These are phyloP conservation scores for Leuciscus waleckii DNA, from an alignment of 2,797 vertebrate species.

Conservation along the genomic window DNA sequence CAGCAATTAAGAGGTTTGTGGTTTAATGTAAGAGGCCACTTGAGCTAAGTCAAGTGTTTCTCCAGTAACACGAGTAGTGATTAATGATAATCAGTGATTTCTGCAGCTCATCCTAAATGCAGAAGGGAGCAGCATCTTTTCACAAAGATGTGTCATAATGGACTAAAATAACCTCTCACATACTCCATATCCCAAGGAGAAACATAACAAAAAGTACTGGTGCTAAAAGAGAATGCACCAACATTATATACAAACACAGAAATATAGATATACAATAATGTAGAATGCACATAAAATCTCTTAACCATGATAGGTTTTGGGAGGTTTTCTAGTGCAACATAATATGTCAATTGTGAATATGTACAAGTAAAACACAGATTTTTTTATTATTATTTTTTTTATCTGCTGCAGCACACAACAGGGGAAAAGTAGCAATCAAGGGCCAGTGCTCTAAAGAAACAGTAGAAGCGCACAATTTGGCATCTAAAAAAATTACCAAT, in stretches of 20 bases:
- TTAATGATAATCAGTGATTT: constrained; percentile 34
- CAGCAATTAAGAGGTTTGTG: constrained; percentile 13
- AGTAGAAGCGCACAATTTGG: background rate
- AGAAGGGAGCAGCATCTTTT: background rate
- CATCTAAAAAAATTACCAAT: background rate
- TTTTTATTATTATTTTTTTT: too few species aligned
- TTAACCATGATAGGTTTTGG: background rate
- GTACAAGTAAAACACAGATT: background rate
- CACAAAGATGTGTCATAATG: background rate
- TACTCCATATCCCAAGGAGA: background rate
- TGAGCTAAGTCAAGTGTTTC: constrained; percentile 31
- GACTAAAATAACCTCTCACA: background rate
- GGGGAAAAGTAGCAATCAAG: background rate
- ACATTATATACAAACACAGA: background rate
- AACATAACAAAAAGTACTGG: background rate
- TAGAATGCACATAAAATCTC: background rate
- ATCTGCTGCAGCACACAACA: background rate
- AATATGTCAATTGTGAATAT: background rate
- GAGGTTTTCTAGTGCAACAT: background rate
- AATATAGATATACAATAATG: background rate
- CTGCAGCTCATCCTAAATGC: background rate
- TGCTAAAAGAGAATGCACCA: background rate
- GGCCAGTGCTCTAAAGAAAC: background rate
- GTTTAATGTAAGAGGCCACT: constrained; percentile 34
- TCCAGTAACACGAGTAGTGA: constrained; percentile 12